Conservation (phyloP, 2,113 vertebrate genomes). For the Tachycineta bicolor region DNA sequence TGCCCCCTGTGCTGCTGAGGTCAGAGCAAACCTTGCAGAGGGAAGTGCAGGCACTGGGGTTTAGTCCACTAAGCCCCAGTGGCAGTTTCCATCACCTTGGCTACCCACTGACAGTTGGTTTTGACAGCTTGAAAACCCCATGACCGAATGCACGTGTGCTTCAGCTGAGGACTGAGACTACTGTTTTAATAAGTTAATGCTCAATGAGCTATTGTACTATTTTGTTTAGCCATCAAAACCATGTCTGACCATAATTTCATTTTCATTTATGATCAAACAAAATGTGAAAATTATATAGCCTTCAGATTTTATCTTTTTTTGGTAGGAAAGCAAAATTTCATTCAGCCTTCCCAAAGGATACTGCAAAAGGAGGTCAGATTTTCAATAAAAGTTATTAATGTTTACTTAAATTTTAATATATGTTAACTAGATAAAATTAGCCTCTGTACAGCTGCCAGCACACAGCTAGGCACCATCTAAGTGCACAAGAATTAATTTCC, state of each 20-base stretch:
- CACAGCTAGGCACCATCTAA: neutral
- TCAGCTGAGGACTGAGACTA: neutral
- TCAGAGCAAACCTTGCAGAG: neutral
- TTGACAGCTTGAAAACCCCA: neutral
- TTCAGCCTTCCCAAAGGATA: neutral
- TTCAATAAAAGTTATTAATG: neutral
- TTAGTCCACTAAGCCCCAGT: neutral
- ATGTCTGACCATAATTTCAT: neutral
- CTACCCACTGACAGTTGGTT: neutral
- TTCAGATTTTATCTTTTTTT: neutral
- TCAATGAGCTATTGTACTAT: neutral
- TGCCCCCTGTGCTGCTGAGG: neutral
- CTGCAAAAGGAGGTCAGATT: neutral
- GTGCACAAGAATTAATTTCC: neutral
- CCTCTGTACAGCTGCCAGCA: neutral
- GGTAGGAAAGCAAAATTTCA: neutral
- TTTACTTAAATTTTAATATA: neutral
- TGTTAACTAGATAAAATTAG: neutral
- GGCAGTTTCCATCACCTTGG: neutral
- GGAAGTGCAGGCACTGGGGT: neutral
- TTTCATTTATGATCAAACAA: conserved; percentile 7
- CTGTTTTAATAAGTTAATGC: neutral
- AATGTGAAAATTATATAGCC: neutral
- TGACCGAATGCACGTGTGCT: neutral
- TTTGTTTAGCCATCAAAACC: conserved; percentile 26